Evolutionary conservation across 2,113 vertebrate species (phyloP), one percentile per base, ranked within the genome.

Genomic region (Thymallus thymallus): DNA sequence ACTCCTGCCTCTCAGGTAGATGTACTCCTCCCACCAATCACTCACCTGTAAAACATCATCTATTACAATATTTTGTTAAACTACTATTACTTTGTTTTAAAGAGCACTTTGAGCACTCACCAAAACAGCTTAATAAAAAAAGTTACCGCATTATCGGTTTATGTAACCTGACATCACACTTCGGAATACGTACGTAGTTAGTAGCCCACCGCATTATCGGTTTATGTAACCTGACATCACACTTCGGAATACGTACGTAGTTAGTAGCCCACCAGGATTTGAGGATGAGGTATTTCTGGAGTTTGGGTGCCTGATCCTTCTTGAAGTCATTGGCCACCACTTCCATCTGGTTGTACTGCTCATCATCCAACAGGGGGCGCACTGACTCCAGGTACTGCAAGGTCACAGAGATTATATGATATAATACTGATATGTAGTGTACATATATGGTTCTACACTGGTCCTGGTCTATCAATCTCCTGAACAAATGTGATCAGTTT

Each of bases 211-310:
- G n/a, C n/a, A n/a, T n/a, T n/a, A 29, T 64, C 3, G 5, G 18
- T 51, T 51, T 4, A 51, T 51, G 48, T 51, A 18, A 5, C 48
- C 48, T 51, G 16, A 51, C 48, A 51, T 51, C 16, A 18, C 48
- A 51, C 48, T 16, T 68, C 6, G 18, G 1, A 58, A 18, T 46
- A 92, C 96, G 93, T 84, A 98, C 97, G 0, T 99, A 99, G 91
- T 99, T 98, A 32, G 94, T 92, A 3, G 94, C 94, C 96, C 95
- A 99, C 96, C 97, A 99, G 1, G 96, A 96, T 78, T 98, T 99
- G 66, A 98, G 88, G 61, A 92, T 69, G 16, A 99, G 93, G 81
- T 95, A 97, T 80, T 94, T 96, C 88, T 99, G 97, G 20, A 98
- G 89, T 73, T 88, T 90, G 0, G 94, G 92, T 0, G 95, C 96